Evolutionary conservation across 1,140 invertebrate species (phyloP).

Genomic region (Drosophila trapezifrons): DNA sequence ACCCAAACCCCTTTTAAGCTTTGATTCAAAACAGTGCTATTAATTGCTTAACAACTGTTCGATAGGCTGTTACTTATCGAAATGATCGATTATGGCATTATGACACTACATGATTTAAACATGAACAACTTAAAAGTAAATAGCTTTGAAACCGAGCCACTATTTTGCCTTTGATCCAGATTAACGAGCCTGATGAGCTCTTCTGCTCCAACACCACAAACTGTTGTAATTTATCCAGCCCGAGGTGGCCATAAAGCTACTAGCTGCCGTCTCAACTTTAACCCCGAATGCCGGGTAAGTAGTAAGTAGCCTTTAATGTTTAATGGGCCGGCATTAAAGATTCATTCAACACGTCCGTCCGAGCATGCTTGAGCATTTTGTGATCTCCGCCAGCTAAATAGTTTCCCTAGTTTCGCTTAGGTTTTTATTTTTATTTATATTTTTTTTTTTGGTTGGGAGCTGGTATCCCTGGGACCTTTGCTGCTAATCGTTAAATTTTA

Average conservation of each 20-base stretch:
- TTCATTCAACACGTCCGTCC: slow-evolving; percentile 15
- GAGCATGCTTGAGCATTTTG: not conserved
- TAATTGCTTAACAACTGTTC: not conserved
- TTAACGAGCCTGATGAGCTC: slow-evolving; percentile 21
- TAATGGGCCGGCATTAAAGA: slow-evolving; percentile 13
- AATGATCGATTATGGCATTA: not conserved
- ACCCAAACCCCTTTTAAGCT: not conserved
- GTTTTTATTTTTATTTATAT: not conserved
- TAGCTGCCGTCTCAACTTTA: slow-evolving; percentile 12
- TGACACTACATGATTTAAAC: not conserved
- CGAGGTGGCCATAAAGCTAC: slow-evolving; percentile 11
- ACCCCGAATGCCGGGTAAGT: slow-evolving; percentile 3
- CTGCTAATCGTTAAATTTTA: slow-evolving; percentile 31
- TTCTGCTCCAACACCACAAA: slow-evolving; percentile 1
- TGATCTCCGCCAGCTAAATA: not conserved
- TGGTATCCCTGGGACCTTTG: not conserved
- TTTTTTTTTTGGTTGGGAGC: not conserved
- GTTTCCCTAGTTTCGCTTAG: slow-evolving; percentile 4
- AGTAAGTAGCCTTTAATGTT: slow-evolving; percentile 22
- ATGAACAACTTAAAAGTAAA: not conserved
- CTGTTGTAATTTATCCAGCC: slow-evolving; percentile 21
- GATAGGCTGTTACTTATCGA: not conserved
- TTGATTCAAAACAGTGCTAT: not conserved
- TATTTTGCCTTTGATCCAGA: not conserved
- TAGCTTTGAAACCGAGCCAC: not conserved